phyloP scores from a whole-genome alignment of 2,888 invertebrate species.

The Acanthosepion esculentum region DNA sequence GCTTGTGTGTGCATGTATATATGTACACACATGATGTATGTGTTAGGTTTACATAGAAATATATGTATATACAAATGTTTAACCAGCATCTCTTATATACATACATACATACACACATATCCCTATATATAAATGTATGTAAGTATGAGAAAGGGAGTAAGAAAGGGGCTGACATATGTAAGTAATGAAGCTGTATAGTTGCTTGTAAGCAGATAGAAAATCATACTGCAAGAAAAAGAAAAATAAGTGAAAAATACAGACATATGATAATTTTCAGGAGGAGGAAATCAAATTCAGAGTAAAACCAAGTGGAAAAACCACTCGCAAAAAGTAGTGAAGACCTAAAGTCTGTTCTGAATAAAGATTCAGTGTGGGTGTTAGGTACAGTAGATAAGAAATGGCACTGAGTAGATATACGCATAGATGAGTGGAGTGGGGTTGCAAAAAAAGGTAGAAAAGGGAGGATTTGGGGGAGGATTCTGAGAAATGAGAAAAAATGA shows the following conservation, averaged over 20 bases:
- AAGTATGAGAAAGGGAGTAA: no score
- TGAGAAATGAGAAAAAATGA: not conserved
- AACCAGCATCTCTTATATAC: no score
- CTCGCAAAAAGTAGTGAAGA: not conserved
- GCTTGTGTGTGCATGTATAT: no score
- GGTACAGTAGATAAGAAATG: not conserved
- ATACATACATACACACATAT: no score
- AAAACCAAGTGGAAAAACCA: not conserved
- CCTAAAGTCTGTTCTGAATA: slow-evolving; percentile 7
- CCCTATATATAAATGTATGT: no score
- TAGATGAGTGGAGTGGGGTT: not conserved
- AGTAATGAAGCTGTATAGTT: no score
- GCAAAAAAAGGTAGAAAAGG: not conserved
- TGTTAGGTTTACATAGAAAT: no score
- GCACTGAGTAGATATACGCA: not conserved
- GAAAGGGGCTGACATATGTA: no score
- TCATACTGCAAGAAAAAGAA: not conserved
- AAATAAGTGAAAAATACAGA: not conserved
- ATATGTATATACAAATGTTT: no score
- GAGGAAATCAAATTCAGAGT: not conserved
- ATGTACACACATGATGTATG: no score
- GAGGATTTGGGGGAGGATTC: not conserved
- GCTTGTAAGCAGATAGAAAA: not conserved
- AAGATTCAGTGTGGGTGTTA: not conserved
- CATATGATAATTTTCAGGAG: not conserved